Evolutionary conservation across 2,888 invertebrate species (phyloP), one percentile per base, ranked within the genome.

Genomic region (Pseudococcus longispinus): DNA sequence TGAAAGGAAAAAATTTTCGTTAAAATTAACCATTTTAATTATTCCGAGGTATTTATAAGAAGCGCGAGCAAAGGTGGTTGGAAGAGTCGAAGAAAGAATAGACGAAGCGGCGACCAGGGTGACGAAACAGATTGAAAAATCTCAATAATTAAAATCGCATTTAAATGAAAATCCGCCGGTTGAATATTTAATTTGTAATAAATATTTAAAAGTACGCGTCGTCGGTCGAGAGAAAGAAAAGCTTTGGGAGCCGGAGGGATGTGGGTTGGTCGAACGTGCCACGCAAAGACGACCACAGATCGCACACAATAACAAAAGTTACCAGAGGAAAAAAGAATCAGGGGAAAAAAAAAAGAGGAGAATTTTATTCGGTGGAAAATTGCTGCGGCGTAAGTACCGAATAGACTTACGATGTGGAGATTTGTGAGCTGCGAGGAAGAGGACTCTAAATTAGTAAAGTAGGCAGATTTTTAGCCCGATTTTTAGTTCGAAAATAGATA

Each of bases 81-180:
- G 15, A 11, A 46, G 46, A 3, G 9, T 13, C 46, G 15, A 8
- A 55, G 20, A 65, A 26, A 15, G 23, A 9, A 20, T 5, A n/a
- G 13, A 60, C 65, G 65, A 11, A 11, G 26, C 11, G 65, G 11
- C n/a, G 26, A 26, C 65, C 65, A 23, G 65, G 11, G 65, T 18
- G 65, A 13, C 26, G 65, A 26, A 65, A 65, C 65, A 65, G 65
- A 65, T 65, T 65, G 65, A 65, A 65, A 65, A 65, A 65, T 65
- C 65, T 65, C 65, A 26, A 65, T 65, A 65, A 65, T 65, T 65
- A 65, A 65, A 65, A 65, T 65, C 65, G 65, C 65, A 65, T 65
- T 65, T 26, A 65, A 65, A 65, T 65, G 65, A 65, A 65, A 65
- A 65, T 65, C 65, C 65, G 26, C 65, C 65, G 26, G 65, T 26